Evolutionary conservation across 2,888 invertebrate genomes (phyloP).

Genomic region (Mythimna loreyi): DNA sequence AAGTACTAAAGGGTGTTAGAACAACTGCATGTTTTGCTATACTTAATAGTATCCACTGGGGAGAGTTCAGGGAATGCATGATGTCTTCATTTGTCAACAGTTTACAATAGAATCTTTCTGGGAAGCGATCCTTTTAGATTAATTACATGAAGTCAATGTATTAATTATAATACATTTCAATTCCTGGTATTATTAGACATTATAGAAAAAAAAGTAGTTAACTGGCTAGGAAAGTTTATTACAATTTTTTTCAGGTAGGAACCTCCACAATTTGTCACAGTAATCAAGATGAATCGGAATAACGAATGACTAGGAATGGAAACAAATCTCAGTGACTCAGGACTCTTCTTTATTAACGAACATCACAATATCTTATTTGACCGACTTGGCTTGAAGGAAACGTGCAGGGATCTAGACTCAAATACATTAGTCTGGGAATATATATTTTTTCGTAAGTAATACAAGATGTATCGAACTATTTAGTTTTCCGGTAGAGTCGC

Average conservation of each 20-base stretch:
- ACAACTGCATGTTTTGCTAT: constrained; percentile 8
- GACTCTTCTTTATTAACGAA: constrained; percentile 1
- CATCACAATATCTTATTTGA: background rate
- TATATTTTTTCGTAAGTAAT: background rate
- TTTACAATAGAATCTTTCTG: background rate
- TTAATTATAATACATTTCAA: no score
- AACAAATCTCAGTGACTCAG: constrained; percentile 1
- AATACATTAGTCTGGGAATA: background rate
- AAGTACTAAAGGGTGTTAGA: constrained; percentile 1
- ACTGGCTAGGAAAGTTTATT: background rate
- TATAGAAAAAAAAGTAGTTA: no score
- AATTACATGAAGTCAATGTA: no score
- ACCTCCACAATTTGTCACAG: constrained; percentile 4
- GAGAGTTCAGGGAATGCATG: background rate
- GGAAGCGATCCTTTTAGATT: background rate
- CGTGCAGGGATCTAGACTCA: no score
- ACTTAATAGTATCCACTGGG: background rate
- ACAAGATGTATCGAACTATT: background rate
- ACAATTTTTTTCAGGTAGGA: background rate
- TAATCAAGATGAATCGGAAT: background rate
- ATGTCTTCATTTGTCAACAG: constrained; percentile 12
- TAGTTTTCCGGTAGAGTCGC: background rate
- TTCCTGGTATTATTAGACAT: no score
- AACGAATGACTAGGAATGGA: constrained; percentile 4
- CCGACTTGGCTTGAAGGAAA: background rate